Conservation (phyloP, 2,797 vertebrate species). For the Prionace glauca region DNA sequence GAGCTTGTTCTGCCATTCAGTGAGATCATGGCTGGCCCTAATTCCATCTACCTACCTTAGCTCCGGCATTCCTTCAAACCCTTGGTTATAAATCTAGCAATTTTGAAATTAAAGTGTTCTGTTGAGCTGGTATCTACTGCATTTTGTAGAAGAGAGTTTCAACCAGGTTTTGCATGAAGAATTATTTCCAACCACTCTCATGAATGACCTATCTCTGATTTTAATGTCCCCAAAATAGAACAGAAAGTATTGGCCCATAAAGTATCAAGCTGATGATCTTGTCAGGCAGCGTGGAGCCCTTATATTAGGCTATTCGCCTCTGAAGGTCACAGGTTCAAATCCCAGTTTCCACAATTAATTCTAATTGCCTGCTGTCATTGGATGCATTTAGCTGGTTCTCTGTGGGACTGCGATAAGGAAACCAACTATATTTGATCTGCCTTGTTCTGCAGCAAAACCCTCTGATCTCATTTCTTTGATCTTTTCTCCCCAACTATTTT, state of each 20-base stretch:
- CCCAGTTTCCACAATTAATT: not conserved
- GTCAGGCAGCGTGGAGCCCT: not conserved
- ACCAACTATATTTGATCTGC: not conserved
- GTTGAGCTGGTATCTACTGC: not conserved
- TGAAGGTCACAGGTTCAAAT: not conserved
- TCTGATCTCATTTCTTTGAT: slow-evolving; percentile 4
- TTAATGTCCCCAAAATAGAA: not conserved
- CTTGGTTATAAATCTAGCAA: not conserved
- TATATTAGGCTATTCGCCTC: not conserved
- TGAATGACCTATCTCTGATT: not conserved
- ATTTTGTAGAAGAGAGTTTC: not conserved
- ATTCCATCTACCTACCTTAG: not conserved
- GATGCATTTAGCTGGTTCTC: not conserved
- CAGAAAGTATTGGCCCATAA: not conserved
- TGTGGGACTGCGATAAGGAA: not conserved
- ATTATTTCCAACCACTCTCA: not conserved
- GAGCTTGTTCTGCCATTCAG: not conserved
- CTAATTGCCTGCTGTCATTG: not conserved
- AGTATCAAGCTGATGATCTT: not conserved
- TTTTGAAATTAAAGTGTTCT: not conserved
- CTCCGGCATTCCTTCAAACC: not conserved
- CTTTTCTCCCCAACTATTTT: not conserved
- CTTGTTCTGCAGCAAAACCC: not conserved
- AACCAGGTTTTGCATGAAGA: not conserved
- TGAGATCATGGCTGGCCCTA: not conserved